Evolutionary conservation across 2,797 vertebrate species (phyloP).

Genomic region (Dendrocincla tyrannina): DNA sequence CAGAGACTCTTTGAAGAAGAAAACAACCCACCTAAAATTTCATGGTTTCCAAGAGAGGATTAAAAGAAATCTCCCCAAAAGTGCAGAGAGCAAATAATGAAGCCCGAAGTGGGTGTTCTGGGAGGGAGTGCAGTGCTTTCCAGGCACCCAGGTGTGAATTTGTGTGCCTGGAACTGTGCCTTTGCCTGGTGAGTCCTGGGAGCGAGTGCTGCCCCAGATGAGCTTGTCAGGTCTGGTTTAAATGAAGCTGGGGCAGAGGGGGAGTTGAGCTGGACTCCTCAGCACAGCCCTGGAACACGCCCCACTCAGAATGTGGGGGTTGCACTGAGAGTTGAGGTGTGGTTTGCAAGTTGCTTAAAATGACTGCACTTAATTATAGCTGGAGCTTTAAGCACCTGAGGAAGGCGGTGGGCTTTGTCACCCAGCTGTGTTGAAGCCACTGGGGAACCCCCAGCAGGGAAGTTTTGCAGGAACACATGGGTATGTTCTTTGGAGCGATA

Average conservation of each 20-base stretch:
- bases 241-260: not conserved
- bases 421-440: rapidly evolving
- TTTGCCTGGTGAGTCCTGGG: rapidly evolving
- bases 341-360: slow-evolving; percentile 4
- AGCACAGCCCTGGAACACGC: rapidly evolving
- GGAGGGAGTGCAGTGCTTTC: not conserved
- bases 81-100: not conserved
- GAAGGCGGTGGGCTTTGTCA: rapidly evolving
- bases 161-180: not conserved
- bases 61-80: not conserved
- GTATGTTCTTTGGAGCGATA: not conserved
- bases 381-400: not conserved
- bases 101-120: rapidly evolving
- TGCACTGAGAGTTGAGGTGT: not conserved
- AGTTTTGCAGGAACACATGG: not conserved
- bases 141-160: rapidly evolving
- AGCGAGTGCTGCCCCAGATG: not conserved
- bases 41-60: not conserved
- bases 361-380: not conserved
- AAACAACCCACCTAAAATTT: not conserved
- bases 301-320: rapidly evolving
- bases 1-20: not conserved
- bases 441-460: not conserved
- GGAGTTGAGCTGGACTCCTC: not conserved
- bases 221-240: not conserved